Base-by-base conservation (phyloP, 2,113 vertebrate species). In the Passer domesticus region DNA sequence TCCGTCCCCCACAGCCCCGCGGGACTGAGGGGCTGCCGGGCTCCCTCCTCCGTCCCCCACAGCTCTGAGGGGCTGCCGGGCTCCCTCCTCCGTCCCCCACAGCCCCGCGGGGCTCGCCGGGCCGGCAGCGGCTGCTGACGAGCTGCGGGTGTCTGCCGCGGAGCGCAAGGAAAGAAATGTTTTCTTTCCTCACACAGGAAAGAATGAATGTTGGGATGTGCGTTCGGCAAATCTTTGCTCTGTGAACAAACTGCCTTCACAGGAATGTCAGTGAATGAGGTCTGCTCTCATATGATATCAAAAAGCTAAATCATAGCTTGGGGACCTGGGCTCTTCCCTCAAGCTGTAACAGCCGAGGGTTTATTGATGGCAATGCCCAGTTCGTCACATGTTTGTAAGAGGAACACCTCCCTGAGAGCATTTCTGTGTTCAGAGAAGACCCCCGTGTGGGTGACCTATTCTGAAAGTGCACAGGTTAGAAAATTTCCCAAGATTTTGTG, bases 381-480 rank as follows among this genome's bases (percentile, higher is more conserved):
- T 41, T 89, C 1, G 1, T 44, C 72, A 9, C 35, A 47, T 27
- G 5, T 52, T 35, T 50, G 0, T 43, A 28, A 63, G 55, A 39
- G 6, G 16, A 74, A 14, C 18, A 17, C 20, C 22, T 82, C 78
- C 16, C 64, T 21, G 39, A 49, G 37, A 39, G 67, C 4, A 28
- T 47, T 7, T 69, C 21, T 52, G 5, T 2, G 0, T 44, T 80
- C 21, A 21, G 35, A 75, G 33, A 15, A 31, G 43, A 53, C 37
- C 5, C 4, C 9, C 2, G 1, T 0, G 4, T 4, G 47, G 7
- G 27, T 49, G 73, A 46, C 28, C 18, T 73, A 1, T 63, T 87
- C 60, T 63, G 70, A 35, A 67, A 63, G 13, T 15, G 13, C 15
- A 2, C 2, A 39, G 19, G 18, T 76, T 76, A 63, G 43, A 70